Evolutionary conservation across 2,113 vertebrate genomes (phyloP).

Genomic region (Larimichthys crocea): DNA sequence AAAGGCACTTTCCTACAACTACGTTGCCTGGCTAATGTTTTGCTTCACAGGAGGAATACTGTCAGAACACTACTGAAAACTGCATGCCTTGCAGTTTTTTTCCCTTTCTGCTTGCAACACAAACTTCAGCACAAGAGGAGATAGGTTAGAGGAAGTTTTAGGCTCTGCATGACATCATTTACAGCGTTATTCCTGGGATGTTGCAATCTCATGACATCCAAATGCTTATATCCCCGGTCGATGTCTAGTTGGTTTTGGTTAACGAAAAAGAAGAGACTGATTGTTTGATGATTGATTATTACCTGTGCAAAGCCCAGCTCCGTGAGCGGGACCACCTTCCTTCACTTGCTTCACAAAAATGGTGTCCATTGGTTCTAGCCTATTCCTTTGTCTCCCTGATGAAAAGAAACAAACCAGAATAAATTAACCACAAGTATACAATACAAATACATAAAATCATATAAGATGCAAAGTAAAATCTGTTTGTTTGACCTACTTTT

Average conservation of each 20-base stretch:
- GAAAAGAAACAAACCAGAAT: slow-evolving; percentile 12
- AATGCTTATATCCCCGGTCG: neutral
- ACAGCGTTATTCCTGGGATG: neutral
- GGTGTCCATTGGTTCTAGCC: slow-evolving; percentile 97
- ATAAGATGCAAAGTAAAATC: neutral
- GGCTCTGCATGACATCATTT: slow-evolving; percentile 7
- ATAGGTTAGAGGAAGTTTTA: neutral
- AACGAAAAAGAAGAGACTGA: neutral
- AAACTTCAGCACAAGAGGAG: neutral
- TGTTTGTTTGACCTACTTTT: neutral
- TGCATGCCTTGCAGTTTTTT: slow-evolving; percentile 7
- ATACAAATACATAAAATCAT: neutral
- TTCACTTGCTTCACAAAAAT: slow-evolving; percentile 99
- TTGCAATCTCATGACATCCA: neutral
- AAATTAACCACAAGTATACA: neutral
- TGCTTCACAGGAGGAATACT: neutral
- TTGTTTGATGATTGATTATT: slow-evolving; percentile 13
- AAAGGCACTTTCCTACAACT: neutral
- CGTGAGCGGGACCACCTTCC: slow-evolving; percentile 93
- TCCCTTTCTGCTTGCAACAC: neutral
- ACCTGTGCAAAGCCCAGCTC: slow-evolving; percentile 97
- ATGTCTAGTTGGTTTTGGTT: neutral
- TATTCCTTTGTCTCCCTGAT: slow-evolving; percentile 91
- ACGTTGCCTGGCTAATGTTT: neutral
- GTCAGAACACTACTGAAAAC: slow-evolving; percentile 12